Base-by-base conservation (phyloP, 2,113 vertebrate species). In the Zootoca vivipara region DNA sequence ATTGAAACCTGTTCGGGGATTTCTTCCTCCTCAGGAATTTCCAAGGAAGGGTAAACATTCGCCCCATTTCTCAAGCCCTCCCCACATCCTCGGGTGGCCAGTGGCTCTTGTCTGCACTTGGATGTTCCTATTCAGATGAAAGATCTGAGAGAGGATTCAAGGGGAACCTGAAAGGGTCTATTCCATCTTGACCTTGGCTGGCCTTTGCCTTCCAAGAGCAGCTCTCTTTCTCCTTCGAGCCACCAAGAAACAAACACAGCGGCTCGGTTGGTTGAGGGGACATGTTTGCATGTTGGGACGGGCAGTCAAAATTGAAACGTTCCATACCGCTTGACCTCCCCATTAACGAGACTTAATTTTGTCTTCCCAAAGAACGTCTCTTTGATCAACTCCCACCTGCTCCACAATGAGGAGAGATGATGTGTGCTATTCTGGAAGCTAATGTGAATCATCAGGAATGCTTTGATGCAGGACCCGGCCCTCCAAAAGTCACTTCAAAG, bases 311-410 rank as follows among this genome's bases (percentile, higher is more conserved):
- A 85, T 64, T 24, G 64, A 64, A 56, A 28, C 35, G n/a, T 77
- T 42, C 75, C 72, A 40, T 24, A 75, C 70, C 62, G 70, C 64
- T 85, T 26, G 52, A 62, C 52, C 83, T 69, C 38, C 83, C 83
- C 13, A 77, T 85, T 85, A 85, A 77, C 35, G 64, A 75, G 83
- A 5, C 33, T 75, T 85, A 85, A 75, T 77, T 85, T 85, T 85
- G 72, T 64, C 22, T 40, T 77, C 72, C 35, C 30, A 20, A 64
- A 40, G 26, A 46, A 73, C 16, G 4, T 85, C 42, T 85, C 83
- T 85, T 85, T 85, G 83, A 85, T 85, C 83, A 26, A 40, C 56
- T 77, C 35, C 84, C 26, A 22, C 74, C 84, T 18, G 65, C 58
- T 65, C 52, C 58, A 4, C n/a, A 42, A 65, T 42, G 26, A 78